phyloP scores from a whole-genome alignment of 2,113 vertebrate species.

The Oncorhynchus masou region DNA sequence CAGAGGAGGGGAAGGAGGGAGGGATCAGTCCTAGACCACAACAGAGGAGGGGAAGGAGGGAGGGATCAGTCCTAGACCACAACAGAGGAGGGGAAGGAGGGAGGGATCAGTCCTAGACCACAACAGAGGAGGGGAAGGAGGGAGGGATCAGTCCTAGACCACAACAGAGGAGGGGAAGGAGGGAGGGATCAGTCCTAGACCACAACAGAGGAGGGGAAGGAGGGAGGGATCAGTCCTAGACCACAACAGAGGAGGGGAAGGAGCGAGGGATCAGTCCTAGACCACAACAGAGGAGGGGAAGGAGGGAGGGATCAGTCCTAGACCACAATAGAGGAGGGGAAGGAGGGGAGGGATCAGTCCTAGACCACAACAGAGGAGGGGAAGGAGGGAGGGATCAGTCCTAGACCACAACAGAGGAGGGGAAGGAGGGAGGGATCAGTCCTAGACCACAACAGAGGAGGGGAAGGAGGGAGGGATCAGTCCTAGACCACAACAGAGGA shows the following conservation, averaged over 20 bases:
- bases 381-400: slow-evolving; percentile 17
- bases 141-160: slow-evolving; percentile 29
- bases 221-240: slow-evolving; percentile 19
- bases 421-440: slow-evolving; percentile 19
- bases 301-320: slow-evolving; percentile 14
- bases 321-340: no score
- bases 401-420: slow-evolving; percentile 54
- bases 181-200: slow-evolving; percentile 23
- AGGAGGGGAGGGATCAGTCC: slow-evolving; percentile 18
- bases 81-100: no score
- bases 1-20: no score
- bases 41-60: no score
- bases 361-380: no score
- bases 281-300: no score
- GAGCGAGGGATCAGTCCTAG: slow-evolving; percentile 13
- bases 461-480: slow-evolving; percentile 17
- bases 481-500: slow-evolving; percentile 51
- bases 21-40: slow-evolving; percentile 41
- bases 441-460: slow-evolving; percentile 51
- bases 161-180: no score
- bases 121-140: no score
- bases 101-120: slow-evolving; percentile 35
- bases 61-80: slow-evolving; percentile 38
- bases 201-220: no score
- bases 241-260: no score